A percentile compares a stretch with the other conserved stretches of the same genome.
phyloP scores from a whole-genome alignment of 2,113 vertebrate species.

The Campylomormyrus tamandua region DNA sequence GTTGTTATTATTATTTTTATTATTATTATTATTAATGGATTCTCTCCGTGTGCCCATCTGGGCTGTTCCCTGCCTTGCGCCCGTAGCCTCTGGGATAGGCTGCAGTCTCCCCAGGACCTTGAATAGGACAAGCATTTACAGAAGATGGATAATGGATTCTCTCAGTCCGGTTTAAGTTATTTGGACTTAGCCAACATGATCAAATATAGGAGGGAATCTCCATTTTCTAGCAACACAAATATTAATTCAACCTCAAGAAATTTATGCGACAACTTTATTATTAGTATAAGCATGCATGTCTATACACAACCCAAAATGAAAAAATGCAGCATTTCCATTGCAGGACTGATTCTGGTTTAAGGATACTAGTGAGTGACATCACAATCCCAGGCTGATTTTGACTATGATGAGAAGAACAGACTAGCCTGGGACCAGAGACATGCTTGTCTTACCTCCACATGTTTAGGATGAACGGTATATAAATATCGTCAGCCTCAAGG shows the following conservation, averaged over 20 bases:
- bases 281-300: not conserved
- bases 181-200: not conserved
- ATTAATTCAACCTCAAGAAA: not conserved
- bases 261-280: not conserved
- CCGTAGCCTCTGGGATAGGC: too few relatives aligned
- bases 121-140: too few relatives aligned
- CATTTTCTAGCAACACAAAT: not conserved
- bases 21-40: too few relatives aligned
- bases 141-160: not conserved
- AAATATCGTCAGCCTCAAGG: constrained; percentile 54
- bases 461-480: constrained; percentile 55
- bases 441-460: constrained; percentile 34
- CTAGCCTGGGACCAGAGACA: constrained; percentile 29
- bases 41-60: too few relatives aligned
- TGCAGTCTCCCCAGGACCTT: too few relatives aligned
- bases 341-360: not conserved
- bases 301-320: not conserved
- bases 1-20: too few relatives aligned
- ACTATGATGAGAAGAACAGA: constrained; percentile 30
- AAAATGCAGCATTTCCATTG: not conserved
- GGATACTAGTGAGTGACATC: not conserved
- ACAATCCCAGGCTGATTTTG: constrained; percentile 28
- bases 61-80: too few relatives aligned
- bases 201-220: not conserved
- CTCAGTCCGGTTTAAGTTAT: not conserved